Base-by-base conservation (phyloP, 1,140 invertebrate species). In the Leptinotarsa texana region DNA sequence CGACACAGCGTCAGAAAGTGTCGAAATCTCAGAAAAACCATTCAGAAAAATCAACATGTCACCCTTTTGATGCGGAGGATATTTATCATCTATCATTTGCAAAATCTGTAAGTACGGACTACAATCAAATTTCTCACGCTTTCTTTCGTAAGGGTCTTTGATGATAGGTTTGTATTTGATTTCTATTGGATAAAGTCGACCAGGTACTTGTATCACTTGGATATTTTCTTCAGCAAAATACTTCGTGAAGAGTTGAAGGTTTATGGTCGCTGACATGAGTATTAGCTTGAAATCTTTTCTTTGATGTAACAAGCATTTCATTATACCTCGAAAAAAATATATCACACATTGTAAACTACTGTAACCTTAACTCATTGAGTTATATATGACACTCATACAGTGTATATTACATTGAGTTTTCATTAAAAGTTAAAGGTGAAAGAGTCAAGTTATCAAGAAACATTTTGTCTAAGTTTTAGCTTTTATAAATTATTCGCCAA, bases 211-310 rank as follows among this genome's bases (percentile, higher is more conserved):
- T 79, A 98, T 92, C 65, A 97, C 89, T 78, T 90, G 90, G 57
- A 93, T 93, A 63, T 92, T 88, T 84, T 94, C 92, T 75, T 93
- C 88, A 57, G 91, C 85, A 87, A 99, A 99, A 86, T 98, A 99
- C 76, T 92, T 88, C 76, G 90, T 90, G 86, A 99, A 99, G 2
- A 99, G 87, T 78, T 96, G 88, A 62, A 99, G 93, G 87, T 99
- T 99, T 61, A 99, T 99, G 2, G 98, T 99, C 15, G 98, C 98
- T 6, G 97, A 99, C 98, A 99, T 99, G 0, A 99, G 89, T 18
- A 99, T 92, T 6, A 99, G 86, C 86, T 98, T 98, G 4, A 99
- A 85, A 82, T 98, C 92, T 18, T 88, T 82, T 70, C 94, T 87
- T 84, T 93, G 92, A 80, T 93, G 89, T 62, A 98, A 87, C 5